phyloP scores from a whole-genome alignment of 1,140 invertebrate genomes.

The Lucilia sericata region DNA sequence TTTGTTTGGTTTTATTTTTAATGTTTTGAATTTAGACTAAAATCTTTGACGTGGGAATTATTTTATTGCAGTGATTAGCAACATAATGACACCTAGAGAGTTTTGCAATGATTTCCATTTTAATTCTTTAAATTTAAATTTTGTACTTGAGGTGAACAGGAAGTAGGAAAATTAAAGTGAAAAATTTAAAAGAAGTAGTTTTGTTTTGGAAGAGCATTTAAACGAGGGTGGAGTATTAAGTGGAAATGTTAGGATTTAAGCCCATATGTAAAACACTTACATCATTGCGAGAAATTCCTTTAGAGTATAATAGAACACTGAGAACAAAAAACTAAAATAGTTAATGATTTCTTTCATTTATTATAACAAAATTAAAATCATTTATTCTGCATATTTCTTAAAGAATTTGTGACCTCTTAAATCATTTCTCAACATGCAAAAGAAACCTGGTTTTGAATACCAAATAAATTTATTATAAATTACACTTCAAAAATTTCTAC shows the following conservation, averaged over 20 bases:
- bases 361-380: background rate
- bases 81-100: slow-evolving; percentile 20
- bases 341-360: too few species aligned
- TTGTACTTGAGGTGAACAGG: background rate
- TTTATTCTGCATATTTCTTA: background rate
- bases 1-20: background rate
- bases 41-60: slow-evolving; percentile 18
- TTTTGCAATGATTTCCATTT: background rate
- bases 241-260: too few species aligned
- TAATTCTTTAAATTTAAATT: background rate
- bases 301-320: too few species aligned
- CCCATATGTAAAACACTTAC: too few species aligned
- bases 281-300: too few species aligned
- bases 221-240: too few species aligned
- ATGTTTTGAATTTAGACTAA: background rate
- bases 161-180: background rate
- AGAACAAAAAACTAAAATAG: too few species aligned
- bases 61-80: slow-evolving; percentile 5
- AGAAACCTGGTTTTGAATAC: background rate
- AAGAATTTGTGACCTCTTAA: background rate
- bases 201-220: background rate
- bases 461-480: slow-evolving; percentile 17
- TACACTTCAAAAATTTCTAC: background rate
- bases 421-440: background rate
- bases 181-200: background rate